Evolutionary conservation across 2,888 invertebrate genomes (phyloP).

Genomic region (Meta bourneti): DNA sequence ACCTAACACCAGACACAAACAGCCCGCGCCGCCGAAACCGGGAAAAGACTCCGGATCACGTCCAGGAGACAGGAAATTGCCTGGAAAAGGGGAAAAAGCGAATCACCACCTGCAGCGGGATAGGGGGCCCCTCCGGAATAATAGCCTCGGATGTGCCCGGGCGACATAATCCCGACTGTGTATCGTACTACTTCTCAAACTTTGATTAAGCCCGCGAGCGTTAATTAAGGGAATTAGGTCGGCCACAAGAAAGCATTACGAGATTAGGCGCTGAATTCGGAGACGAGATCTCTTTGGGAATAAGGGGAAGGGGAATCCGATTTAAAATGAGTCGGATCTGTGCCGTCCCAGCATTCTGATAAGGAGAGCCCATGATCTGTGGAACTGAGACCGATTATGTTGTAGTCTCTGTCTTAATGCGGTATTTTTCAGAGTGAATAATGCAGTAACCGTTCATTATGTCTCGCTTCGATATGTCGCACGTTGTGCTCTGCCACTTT

Average conservation of each 20-base stretch:
- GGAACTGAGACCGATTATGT: too few species aligned
- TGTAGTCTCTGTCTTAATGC: too few species aligned
- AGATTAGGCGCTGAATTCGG: conserved; percentile 21
- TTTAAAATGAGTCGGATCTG: background rate
- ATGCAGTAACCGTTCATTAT: too few species aligned
- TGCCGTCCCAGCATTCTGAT: background rate
- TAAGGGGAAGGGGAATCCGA: background rate
- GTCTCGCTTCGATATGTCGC: too few species aligned
- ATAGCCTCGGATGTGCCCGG: background rate
- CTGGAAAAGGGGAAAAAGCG: background rate
- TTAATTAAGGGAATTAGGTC: conserved; percentile 52
- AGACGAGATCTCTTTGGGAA: background rate
- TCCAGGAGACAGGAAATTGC: conserved; percentile 11
- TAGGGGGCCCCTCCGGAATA: background rate
- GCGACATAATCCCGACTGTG: background rate
- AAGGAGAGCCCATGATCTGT: too few species aligned
- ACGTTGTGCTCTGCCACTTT: too few species aligned
- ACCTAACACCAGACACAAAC: background rate
- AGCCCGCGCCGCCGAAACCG: background rate
- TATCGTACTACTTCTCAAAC: conserved; percentile 1
- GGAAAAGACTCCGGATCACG: conserved; percentile 1
- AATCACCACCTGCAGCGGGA: too few species aligned
- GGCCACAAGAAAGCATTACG: conserved; percentile 31
- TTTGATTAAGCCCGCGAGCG: conserved; percentile 30
- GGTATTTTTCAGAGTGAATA: too few species aligned